Evolutionary conservation across 35 echinoderm and acorn worm genomes (phyloP), one percentile per base, ranked within the genome.

Genomic region (Ophioderma brevispina): DNA sequence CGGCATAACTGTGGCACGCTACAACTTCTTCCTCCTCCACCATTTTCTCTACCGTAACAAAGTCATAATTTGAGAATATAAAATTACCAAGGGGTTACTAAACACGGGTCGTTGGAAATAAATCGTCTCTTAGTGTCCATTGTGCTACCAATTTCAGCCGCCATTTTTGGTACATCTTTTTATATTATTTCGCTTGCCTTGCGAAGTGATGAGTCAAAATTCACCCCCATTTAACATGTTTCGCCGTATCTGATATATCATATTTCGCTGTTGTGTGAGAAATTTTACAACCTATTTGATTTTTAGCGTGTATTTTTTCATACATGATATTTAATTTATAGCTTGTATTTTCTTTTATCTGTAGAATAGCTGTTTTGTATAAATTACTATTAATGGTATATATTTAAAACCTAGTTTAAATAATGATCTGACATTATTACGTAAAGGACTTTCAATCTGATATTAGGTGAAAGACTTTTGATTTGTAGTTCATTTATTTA

Each of bases 141-240:
- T 25, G 23, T 70, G 59, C 59, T 70, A 70, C 59, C 15, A 70
- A 70, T 70, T 70, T 18, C n/a, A 8, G 59, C 28, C 59, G 59
- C 59, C 59, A 70, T 70, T 70, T 70, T 70, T 52, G 46, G 59
- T 70, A 8, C 41, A 70, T 8, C 59, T 70, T 70, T 52, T 70
- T 70, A 70, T 18, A 8, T 52, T 21, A 52, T 70, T 70, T 70
- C 6, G 59, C 59, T 8, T 25, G 59, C 59, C 28, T 70, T 70
- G 10, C 3, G 10, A 18, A 70, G 28, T 70, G 59, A 70, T 70
- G 59, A 70, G 59, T 70, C 59, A 70, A 70, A 70, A 70, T 70
- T 70, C 28, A 70, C 10, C 59, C 59, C 59, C 59, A 70, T 70
- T 70, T 70, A 70, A 70, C 59, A 70, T 70, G 59, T 70, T 70